Evolutionary conservation across 2,888 invertebrate genomes (phyloP), one percentile per base, ranked within the genome.

Genomic region (Lottia gigantea): DNA sequence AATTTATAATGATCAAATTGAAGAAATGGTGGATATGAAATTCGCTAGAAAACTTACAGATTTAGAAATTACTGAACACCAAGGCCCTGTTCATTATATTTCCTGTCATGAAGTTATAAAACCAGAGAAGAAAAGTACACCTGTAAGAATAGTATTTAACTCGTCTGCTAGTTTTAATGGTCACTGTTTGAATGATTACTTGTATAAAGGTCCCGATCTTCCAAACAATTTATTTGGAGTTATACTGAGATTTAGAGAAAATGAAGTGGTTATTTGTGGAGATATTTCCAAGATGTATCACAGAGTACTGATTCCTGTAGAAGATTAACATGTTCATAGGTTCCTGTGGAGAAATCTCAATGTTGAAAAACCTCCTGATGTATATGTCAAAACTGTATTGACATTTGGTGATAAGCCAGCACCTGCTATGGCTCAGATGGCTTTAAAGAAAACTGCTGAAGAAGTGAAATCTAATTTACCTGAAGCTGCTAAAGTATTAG

Each of bases 271-370:
- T 31, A 63, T 63, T 6, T 26, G 26, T 63, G 11, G 19, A 63
- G 63, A 63, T 25, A 40, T 63, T 31, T 67, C 64, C 8, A 71
- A 71, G 45, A 71, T 65, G 71, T 68, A 71, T n/a, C 67, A 68
- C 46, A 62, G 67, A 15, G 55, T 68, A 12, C 45, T 23, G 31
- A 46, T 71, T 25, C 40, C 62, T 23, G 7, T 19, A 49, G 25
- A 45, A 16, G 71, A 68, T 46, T 55, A 67, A 49, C 62, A 71
- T 46, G 31, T 31, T 4, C 71, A 71, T 26, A 16, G 47, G 19
- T 71, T 68, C 55, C 47, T 71, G 11, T 68, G 71, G 65, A 67
- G 71, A 65, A 62, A 71, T 25, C 16, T 64, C 0, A 31, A 68
- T 8, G 46, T 25, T n/a, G 26, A 61, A 16, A 64, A 46, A 16